Percentiles rank a stretch among this genome's conserved stretches.
Conservation (phyloP, 64 coral and sea anemone genomes). For the Porites australiensis region DNA sequence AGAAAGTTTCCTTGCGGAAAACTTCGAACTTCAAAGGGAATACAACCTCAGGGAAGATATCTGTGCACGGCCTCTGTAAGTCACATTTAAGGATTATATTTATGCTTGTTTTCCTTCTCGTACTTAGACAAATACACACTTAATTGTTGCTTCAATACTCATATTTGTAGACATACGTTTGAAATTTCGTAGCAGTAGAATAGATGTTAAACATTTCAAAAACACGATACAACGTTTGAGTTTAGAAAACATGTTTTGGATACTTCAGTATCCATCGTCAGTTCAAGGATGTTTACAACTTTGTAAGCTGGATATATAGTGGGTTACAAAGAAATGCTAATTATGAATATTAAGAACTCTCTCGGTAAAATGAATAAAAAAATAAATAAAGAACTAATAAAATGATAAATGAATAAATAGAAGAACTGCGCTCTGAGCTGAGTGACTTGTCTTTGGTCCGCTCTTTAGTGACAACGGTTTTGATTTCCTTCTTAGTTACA, state of each 20-base stretch:
- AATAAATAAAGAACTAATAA: background rate
- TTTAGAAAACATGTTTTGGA: background rate
- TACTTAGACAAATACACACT: conserved; percentile 11
- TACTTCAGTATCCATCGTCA: background rate
- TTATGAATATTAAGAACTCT: background rate
- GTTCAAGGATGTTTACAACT: background rate
- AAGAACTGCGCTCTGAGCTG: background rate
- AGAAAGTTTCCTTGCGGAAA: background rate
- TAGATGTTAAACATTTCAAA: background rate
- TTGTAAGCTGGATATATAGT: background rate
- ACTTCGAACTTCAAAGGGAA: conserved; percentile 10
- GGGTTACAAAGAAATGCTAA: background rate
- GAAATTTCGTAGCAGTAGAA: background rate
- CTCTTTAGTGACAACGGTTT: background rate
- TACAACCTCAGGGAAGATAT: conserved; percentile 6
- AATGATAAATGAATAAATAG: too few relatives aligned
- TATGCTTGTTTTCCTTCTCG: conserved; percentile 5
- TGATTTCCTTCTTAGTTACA: conserved; percentile 11
- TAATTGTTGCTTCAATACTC: background rate
- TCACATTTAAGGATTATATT: background rate
- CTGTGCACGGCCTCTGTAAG: background rate
- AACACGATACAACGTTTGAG: background rate
- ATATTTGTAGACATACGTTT: background rate
- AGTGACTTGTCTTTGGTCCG: conserved; percentile 8
- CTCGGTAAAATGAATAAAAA: background rate